A percentile compares a stretch with the other conserved stretches of the same genome.
Conservation (phyloP, 2,888 invertebrate species). For the Melipona beecheii region DNA sequence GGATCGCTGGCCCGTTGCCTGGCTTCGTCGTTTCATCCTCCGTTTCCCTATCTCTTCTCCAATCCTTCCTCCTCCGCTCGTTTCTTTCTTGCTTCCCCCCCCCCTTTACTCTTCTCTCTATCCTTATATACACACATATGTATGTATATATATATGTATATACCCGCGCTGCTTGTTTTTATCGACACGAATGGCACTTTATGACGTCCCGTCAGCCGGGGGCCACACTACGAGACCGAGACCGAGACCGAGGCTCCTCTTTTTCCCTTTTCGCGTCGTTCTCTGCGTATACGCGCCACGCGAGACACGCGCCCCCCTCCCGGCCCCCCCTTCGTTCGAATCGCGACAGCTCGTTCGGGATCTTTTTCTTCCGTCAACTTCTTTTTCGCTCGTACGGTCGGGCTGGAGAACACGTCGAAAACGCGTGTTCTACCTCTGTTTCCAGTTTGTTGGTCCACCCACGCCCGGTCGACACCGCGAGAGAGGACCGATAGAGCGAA, state of each 20-base stretch:
- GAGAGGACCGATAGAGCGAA: not conserved
- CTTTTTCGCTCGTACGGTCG: slow-evolving; percentile 14
- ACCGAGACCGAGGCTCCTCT: slow-evolving; percentile 49
- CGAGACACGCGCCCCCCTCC: not conserved
- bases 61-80: slow-evolving; percentile 18
- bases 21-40: slow-evolving; percentile 36
- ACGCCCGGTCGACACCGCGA: slow-evolving; percentile 18
- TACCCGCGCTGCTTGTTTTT: slow-evolving; percentile 70
- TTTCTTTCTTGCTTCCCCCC: too few species aligned
- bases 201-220: slow-evolving; percentile 76
- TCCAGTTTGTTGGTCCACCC: slow-evolving; percentile 35
- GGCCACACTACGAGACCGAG: slow-evolving; percentile 41
- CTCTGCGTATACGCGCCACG: not conserved
- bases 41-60: slow-evolving; percentile 30
- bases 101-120: too few species aligned
- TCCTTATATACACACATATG: slow-evolving; percentile 40
- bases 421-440: slow-evolving; percentile 56
- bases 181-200: slow-evolving; percentile 77
- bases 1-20: slow-evolving; percentile 69
- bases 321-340: not conserved
- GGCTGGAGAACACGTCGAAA: slow-evolving; percentile 22
- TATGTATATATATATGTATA: slow-evolving; percentile 20
- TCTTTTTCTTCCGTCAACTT: slow-evolving; percentile 22
- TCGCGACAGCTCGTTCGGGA: not conserved
- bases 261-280: slow-evolving; percentile 38